Evolutionary conservation across 1,140 invertebrate genomes (phyloP).

Genomic region (Temnothorax curvispinosus): DNA sequence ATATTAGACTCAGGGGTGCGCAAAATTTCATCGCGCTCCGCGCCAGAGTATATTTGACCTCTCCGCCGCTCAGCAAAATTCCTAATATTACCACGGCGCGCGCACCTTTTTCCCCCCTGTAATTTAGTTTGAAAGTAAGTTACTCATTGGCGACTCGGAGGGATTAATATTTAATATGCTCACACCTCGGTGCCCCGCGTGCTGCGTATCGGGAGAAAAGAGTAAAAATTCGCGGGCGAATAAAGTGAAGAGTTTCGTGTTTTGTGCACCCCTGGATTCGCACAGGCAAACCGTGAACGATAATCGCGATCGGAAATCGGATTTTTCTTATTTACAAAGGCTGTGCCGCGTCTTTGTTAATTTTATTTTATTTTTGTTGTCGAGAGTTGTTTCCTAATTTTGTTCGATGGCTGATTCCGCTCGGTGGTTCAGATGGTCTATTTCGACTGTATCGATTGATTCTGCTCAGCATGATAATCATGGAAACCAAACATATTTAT

Average conservation of each 20-base stretch:
- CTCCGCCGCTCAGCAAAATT: neutral
- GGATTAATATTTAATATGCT: slow-evolving; percentile 20
- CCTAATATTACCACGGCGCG: neutral
- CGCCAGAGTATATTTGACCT: neutral
- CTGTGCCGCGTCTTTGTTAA: slow-evolving; percentile 19
- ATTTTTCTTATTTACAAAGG: slow-evolving; percentile 44
- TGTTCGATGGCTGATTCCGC: neutral
- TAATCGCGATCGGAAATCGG: neutral
- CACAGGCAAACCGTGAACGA: too few relatives aligned
- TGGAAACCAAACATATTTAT: neutral
- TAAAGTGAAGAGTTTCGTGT: neutral
- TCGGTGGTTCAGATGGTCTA: neutral
- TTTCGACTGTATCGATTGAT: neutral
- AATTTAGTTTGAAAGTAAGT: slow-evolving; percentile 17
- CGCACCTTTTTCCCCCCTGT: neutral
- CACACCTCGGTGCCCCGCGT: neutral
- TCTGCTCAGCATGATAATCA: neutral
- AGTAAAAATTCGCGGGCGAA: neutral
- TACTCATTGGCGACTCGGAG: neutral
- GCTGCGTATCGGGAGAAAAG: neutral
- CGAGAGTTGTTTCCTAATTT: neutral
- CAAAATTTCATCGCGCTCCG: slow-evolving; percentile 31
- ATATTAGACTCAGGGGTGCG: slow-evolving; percentile 30
- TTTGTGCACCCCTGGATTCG: slow-evolving; percentile 17
- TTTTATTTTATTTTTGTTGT: neutral